phyloP scores from a whole-genome alignment of 2,113 vertebrate genomes.

The Acrocephalus arundinaceus region DNA sequence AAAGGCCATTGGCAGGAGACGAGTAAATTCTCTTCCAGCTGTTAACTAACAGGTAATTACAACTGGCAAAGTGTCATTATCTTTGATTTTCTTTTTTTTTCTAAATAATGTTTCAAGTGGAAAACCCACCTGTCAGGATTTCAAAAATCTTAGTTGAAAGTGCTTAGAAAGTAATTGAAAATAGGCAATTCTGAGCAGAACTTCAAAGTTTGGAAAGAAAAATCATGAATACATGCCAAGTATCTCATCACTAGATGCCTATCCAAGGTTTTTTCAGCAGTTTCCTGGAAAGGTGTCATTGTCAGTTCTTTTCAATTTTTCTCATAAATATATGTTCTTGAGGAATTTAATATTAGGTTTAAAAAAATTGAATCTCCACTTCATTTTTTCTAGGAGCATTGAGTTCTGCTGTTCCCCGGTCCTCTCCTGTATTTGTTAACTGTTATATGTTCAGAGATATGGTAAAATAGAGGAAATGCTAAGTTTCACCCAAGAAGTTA shows the following conservation, averaged over 20 bases:
- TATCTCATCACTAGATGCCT: not conserved
- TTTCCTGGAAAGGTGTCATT: not conserved
- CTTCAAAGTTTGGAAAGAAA: not conserved
- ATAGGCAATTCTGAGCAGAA: not conserved
- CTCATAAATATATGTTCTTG: not conserved
- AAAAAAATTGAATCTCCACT: not conserved
- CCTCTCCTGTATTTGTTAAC: not conserved
- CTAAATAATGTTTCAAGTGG: not conserved
- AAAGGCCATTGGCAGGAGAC: not conserved
- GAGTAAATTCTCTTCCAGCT: not conserved
- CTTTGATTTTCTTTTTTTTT: not conserved
- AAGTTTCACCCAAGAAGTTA: not conserved
- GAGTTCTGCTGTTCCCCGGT: not conserved
- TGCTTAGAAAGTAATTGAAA: constrained; percentile 9
- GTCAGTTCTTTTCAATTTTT: not conserved
- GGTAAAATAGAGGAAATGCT: not conserved
- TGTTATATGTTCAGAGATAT: not conserved
- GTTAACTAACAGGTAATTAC: not conserved
- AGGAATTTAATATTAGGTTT: not conserved
- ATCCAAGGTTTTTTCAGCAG: not conserved
- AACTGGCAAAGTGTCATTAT: not conserved
- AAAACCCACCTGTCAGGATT: not conserved
- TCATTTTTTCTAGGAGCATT: not conserved
- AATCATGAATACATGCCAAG: not conserved
- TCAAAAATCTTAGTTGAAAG: not conserved